A percentile compares a stretch with the other conserved stretches of the same genome.
These are phyloP conservation scores for Nautilus pompilius DNA, from an alignment of 1,140 invertebrate species.

Conservation along the genomic window DNA sequence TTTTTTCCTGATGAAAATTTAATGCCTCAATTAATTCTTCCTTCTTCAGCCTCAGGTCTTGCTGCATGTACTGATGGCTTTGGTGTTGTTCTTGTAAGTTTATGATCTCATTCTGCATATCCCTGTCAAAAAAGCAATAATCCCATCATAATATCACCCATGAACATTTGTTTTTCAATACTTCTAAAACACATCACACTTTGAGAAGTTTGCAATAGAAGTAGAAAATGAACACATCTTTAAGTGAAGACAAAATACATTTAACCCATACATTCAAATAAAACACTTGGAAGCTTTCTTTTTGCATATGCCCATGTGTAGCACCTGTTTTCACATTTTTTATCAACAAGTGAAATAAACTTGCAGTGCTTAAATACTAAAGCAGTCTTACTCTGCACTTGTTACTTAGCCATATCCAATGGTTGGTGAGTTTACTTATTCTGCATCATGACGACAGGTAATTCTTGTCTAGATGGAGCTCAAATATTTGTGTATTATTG, in stretches of 20 bases:
- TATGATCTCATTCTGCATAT: conserved; percentile 17
- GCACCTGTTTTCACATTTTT: no score
- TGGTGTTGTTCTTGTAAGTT: conserved; percentile 21
- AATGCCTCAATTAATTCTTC: conserved; percentile 20
- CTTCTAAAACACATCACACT: neutral
- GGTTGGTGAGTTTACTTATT: neutral
- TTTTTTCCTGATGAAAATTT: conserved; percentile 19
- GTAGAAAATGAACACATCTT: no score
- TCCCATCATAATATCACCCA: neutral
- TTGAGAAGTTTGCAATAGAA: neutral
- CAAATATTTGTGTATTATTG: neutral
- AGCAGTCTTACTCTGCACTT: no score
- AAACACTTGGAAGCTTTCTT: no score
- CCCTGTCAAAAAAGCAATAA: conserved; percentile 14
- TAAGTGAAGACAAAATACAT: neutral
- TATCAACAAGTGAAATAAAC: no score
- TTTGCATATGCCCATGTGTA: no score
- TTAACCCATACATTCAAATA: no score
- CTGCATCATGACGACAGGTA: neutral
- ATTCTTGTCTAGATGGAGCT: neutral
- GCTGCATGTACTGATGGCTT: conserved; percentile 11
- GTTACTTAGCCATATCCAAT: no score
- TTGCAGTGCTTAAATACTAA: no score
- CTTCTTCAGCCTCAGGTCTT: conserved; percentile 10
- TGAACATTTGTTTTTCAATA: neutral